These are phyloP conservation scores for Morinoia aosen DNA, from an alignment of 2,888 invertebrate genomes.

Conservation along the genomic window DNA sequence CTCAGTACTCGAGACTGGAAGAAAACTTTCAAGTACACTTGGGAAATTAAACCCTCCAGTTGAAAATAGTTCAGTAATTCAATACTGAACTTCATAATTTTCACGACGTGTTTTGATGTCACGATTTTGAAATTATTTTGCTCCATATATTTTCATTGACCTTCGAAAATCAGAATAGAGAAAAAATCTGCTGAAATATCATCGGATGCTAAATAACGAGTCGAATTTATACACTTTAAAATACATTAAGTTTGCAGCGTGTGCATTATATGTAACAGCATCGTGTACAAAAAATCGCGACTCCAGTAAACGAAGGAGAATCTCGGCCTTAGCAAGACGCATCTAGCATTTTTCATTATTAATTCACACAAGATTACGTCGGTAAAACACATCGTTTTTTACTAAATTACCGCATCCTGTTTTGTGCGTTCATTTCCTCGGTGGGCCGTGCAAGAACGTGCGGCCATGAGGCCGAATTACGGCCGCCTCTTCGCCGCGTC, in stretches of 20 bases:
- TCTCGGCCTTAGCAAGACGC: not conserved
- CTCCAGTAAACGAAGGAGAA: not conserved
- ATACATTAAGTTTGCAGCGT: not conserved
- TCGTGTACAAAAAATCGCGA: not conserved
- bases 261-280: not conserved
- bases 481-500: not conserved
- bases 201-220: not conserved
- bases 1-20: too few relatives aligned
- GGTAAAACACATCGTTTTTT: not conserved
- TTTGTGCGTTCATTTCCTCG: not conserved
- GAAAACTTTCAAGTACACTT: too few relatives aligned
- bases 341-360: not conserved
- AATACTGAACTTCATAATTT: not conserved
- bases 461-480: not conserved
- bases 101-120: not conserved
- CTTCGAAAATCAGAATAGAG: not conserved
- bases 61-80: not conserved
- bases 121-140: not conserved
- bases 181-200: not conserved
- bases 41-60: too few relatives aligned
- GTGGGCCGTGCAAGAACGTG: slow-evolving; percentile 3
- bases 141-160: too few relatives aligned
- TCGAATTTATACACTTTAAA: not conserved
- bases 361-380: not conserved
- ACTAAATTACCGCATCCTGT: slow-evolving; percentile 36